These are phyloP conservation scores for Trisateles emortualis DNA, from an alignment of 2,888 invertebrate genomes.

Conservation along the genomic window DNA sequence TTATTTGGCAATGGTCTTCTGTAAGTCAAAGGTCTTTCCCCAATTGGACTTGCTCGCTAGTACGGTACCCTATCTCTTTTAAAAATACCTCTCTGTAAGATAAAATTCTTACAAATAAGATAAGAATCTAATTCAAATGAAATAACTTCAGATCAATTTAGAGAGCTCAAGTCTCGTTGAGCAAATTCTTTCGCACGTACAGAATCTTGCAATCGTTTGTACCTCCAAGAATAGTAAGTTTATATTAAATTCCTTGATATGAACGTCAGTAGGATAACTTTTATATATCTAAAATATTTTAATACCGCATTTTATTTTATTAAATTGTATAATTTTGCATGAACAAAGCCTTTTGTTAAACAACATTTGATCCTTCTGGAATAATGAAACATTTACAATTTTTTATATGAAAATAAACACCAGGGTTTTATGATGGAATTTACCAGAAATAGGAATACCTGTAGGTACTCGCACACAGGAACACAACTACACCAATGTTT, in stretches of 20 bases:
- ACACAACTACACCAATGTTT: too few relatives aligned
- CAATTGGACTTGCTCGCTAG: too few relatives aligned
- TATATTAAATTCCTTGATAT: slow-evolving; percentile 39
- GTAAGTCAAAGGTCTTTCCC: too few relatives aligned
- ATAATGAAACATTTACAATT: too few relatives aligned
- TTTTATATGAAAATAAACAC: too few relatives aligned
- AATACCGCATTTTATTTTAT: slow-evolving; percentile 19
- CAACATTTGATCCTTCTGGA: not conserved
- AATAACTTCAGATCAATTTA: not conserved
- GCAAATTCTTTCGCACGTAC: not conserved
- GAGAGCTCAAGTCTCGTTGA: not conserved
- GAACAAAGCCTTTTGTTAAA: not conserved
- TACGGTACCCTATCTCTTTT: too few relatives aligned
- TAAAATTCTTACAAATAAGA: too few relatives aligned
- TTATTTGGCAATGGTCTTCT: too few relatives aligned
- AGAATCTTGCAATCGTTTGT: slow-evolving; percentile 28
- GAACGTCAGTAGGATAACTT: slow-evolving; percentile 19
- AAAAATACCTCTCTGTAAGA: too few relatives aligned
- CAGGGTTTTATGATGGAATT: too few relatives aligned
- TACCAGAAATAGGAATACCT: too few relatives aligned
- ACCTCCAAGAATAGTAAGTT: slow-evolving; percentile 29
- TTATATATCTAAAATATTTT: slow-evolving; percentile 27
- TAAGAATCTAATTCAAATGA: not conserved
- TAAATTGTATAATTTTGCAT: not conserved
- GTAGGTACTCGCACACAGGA: too few relatives aligned